Evolutionary conservation across 2,113 vertebrate genomes (phyloP), one percentile per base, ranked within the genome.

Genomic region (Mustela lutreola): DNA sequence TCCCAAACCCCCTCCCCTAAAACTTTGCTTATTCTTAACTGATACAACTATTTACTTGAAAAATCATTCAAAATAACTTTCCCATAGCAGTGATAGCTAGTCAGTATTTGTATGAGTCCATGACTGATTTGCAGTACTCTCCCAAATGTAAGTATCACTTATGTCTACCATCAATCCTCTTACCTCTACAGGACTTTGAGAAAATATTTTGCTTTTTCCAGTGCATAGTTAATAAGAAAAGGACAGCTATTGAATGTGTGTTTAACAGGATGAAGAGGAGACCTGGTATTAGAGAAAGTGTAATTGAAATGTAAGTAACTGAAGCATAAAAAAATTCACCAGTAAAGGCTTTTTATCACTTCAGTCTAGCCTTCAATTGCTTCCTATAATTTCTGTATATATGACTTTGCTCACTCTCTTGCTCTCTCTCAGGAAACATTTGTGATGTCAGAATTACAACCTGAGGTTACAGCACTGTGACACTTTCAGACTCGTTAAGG

Each of bases 391-490:
- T 97, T 96, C 84, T 97, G 50, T 79, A 26, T 2, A 14, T 65
- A 75, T 93, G 70, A 24, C 21, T 85, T 94, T 1, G 5, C 53
- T 79, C 60, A 45, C n/a, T 71, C 45, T 36, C 73, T 42, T 1
- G 0, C 10, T 78, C 71, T 91, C 90, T 95, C 95, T 24, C 4
- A 96, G 85, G 94, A 91, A 91, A 85, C 48, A 91, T 92, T 75
- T 85, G 80, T 97, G 95, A 86, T 97, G 85, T 96, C 96, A 92
- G 81, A 95, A 94, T 93, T 84, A 96, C 63, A 65, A 79, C 92
- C 28, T 0, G 33, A 79, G 88, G 76, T 96, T 82, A 95, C 2
- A 75, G 53, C 31, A 45, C 88, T 79, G 78, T 89, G 94, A 96
- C 78, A 95, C 85, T 85, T 82, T 60, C 9, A 1, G 92, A 67